These are phyloP conservation scores for Lysandra bellargus DNA, from an alignment of 2,888 invertebrate genomes.

Conservation along the genomic window DNA sequence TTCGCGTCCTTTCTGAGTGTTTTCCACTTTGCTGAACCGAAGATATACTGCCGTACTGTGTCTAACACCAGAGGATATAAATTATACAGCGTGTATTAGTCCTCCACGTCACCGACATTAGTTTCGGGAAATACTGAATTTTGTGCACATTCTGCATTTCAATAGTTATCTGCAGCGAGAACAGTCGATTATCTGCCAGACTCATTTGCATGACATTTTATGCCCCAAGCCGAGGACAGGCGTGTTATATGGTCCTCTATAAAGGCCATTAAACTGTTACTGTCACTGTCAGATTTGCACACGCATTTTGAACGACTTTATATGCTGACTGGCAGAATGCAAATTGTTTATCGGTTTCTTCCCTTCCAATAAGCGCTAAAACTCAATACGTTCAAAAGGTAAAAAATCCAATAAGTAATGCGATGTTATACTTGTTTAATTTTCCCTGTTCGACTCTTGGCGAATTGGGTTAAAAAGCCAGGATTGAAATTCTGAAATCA, in stretches of 20 bases:
- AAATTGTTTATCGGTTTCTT: not conserved
- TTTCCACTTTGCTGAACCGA: constrained; percentile 3
- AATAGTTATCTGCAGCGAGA: constrained; percentile 17
- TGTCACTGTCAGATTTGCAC: constrained; percentile 9
- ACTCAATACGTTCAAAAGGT: not conserved
- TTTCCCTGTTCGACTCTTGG: not conserved
- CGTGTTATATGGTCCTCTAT: constrained; percentile 4
- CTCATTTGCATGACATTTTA: constrained; percentile 17
- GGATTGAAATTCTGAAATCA: not conserved
- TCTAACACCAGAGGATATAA: not conserved
- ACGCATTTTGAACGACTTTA: constrained; percentile 3
- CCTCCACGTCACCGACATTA: not conserved
- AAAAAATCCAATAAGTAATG: not conserved
- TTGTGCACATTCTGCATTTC: constrained; percentile 20
- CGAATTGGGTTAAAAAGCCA: not conserved
- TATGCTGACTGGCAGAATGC: not conserved
- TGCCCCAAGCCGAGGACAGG: not conserved
- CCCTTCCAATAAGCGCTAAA: not conserved
- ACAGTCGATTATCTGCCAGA: constrained; percentile 16
- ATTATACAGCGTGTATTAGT: not conserved
- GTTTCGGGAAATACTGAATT: constrained; percentile 7
- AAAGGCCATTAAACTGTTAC: constrained; percentile 3
- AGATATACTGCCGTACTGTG: not conserved
- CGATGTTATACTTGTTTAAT: not conserved
- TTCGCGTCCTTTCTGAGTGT: not conserved